Percentiles rank a stretch among this genome's conserved stretches.
phyloP scores from a whole-genome alignment of 2,888 invertebrate genomes.

The Chymomyza caudatula region DNA sequence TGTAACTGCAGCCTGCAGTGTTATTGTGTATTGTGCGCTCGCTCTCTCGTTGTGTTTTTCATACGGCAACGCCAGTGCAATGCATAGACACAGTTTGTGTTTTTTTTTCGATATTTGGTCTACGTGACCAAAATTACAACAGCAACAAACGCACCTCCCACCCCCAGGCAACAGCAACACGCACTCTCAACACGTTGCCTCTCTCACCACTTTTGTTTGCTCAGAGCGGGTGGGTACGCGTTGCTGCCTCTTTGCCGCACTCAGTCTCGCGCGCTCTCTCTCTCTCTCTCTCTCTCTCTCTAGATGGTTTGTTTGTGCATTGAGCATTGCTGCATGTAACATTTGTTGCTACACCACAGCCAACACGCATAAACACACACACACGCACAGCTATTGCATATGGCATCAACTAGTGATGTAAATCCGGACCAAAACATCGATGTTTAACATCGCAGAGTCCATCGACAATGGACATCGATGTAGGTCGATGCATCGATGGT shows the following conservation, averaged over 20 bases:
- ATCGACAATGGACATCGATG: too few species aligned
- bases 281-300: slow-evolving; percentile 30
- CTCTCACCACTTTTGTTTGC: slow-evolving; percentile 6
- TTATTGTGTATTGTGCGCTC: neutral
- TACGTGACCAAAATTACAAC: slow-evolving; percentile 49
- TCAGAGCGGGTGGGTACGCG: slow-evolving; percentile 24
- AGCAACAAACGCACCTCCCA: slow-evolving; percentile 35
- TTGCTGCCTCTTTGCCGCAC: slow-evolving; percentile 22
- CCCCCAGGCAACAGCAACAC: slow-evolving; percentile 43
- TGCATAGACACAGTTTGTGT: slow-evolving; percentile 15
- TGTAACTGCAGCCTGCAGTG: neutral
- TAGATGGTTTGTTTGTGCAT: slow-evolving; percentile 50
- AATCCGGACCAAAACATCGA: too few species aligned
- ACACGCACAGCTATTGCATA: slow-evolving; percentile 37
- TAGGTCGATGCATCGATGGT: too few species aligned
- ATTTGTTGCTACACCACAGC: slow-evolving; percentile 35
- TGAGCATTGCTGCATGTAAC: slow-evolving; percentile 41
- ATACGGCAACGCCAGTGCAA: slow-evolving; percentile 48
- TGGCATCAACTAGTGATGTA: too few species aligned
- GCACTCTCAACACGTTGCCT: slow-evolving; percentile 23
- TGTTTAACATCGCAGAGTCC: too few species aligned
- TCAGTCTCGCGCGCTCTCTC: slow-evolving; percentile 2
- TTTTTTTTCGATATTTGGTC: slow-evolving; percentile 37
- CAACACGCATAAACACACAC: slow-evolving; percentile 18
- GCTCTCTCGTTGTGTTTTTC: neutral